Conservation (phyloP, 2,113 vertebrate species). For the Marmota flaviventris region DNA sequence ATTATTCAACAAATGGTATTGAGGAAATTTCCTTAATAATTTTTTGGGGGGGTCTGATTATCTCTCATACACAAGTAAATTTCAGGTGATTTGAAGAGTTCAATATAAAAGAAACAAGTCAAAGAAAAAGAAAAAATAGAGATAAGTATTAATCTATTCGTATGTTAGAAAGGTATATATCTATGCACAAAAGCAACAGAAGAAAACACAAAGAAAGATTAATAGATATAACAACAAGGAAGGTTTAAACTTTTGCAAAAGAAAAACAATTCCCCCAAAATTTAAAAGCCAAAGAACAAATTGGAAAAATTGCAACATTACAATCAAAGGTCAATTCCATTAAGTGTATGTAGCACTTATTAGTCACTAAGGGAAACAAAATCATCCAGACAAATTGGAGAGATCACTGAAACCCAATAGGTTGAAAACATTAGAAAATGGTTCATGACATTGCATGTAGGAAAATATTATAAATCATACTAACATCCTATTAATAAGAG, state of each 20-base stretch:
- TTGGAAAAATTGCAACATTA: neutral
- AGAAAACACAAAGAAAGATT: neutral
- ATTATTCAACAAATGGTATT: neutral
- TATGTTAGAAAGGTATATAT: neutral
- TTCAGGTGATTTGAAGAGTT: neutral
- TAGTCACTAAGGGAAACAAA: constrained; percentile 58
- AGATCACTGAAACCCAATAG: constrained; percentile 56
- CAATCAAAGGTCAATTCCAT: constrained; percentile 51
- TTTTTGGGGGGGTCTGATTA: neutral
- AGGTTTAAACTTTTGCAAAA: neutral
- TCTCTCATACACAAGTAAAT: constrained; percentile 12
- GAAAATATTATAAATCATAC: constrained; percentile 59
- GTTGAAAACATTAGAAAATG: constrained; percentile 63
- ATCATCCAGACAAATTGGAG: constrained; percentile 59
- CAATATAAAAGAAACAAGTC: neutral
- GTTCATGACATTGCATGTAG: neutral
- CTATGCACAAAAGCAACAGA: neutral
- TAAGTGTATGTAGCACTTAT: neutral
- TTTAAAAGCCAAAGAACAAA: neutral
- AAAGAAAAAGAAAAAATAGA: constrained; percentile 13
- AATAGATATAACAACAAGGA: neutral
- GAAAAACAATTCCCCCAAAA: constrained; percentile 41
- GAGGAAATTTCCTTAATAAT: neutral
- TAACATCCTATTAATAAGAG: constrained; percentile 36
- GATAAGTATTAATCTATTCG: neutral